A percentile compares a stretch with the other conserved stretches of the same genome.
phyloP scores from a whole-genome alignment of 2,797 vertebrate species.

The Molossus molossus region DNA sequence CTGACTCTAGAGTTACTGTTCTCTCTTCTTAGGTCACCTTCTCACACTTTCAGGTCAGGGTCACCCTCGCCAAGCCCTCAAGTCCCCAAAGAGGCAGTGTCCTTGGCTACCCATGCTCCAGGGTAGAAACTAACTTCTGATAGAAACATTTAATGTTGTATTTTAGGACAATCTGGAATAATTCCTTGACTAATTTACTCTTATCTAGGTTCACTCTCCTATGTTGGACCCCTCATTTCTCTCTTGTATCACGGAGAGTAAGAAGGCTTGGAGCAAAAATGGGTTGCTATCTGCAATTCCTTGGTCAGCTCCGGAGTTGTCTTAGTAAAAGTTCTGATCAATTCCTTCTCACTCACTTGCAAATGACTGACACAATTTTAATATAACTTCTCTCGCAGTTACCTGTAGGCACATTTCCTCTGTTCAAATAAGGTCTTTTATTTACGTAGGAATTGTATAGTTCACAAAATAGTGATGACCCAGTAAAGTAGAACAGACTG shows the following conservation, averaged over 20 bases:
- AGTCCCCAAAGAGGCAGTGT: not conserved
- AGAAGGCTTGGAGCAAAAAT: not conserved
- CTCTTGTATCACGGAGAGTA: not conserved
- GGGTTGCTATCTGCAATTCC: not conserved
- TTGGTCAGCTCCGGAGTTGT: not conserved
- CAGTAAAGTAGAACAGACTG: not conserved
- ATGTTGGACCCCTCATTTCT: not conserved
- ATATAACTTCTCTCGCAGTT: not conserved
- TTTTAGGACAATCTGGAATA: slow-evolving; percentile 14
- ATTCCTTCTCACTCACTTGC: not conserved
- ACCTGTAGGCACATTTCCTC: not conserved
- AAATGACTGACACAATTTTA: not conserved
- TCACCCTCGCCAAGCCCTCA: not conserved
- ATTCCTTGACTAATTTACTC: not conserved
- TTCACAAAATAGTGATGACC: not conserved
- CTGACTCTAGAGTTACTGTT: not conserved
- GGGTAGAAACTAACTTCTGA: not conserved
- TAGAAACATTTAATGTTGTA: not conserved
- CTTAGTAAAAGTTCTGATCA: not conserved
- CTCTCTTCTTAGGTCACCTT: not conserved
- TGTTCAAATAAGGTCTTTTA: not conserved
- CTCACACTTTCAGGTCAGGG: not conserved
- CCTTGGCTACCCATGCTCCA: not conserved
- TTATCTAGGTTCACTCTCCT: not conserved
- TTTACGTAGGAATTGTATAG: not conserved